These are phyloP conservation scores for cattle (Bos taurus) DNA, from an alignment of 2,113 vertebrate species.

Conservation along the genomic window ARS-UCD2.0 NC_037338.1:79347501-79348000, in stretches of 20 bases:
- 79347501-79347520: neutral
- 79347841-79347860: slow-evolving; percentile 48
- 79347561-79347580: neutral
- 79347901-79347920: neutral
- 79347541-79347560: neutral
- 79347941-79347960: neutral
- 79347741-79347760: slow-evolving; percentile 31
- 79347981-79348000: neutral
- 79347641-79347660: neutral
- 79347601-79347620: neutral
- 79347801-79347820: slow-evolving; percentile 52
- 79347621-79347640: neutral
- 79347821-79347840: slow-evolving; percentile 49
- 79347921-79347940: neutral
- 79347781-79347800: slow-evolving; percentile 47
- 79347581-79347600: neutral
- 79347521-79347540: neutral
- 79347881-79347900: neutral
- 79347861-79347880: neutral
- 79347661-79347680: slow-evolving; percentile 48
- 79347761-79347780: slow-evolving; percentile 47
- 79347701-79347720: slow-evolving; percentile 62
- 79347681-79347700: slow-evolving; percentile 59
- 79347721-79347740: slow-evolving; percentile 49
- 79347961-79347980: neutral